Evolutionary conservation across 2,888 invertebrate species (phyloP), one percentile per base, ranked within the genome.

Genomic region (Agonum fuliginosum): DNA sequence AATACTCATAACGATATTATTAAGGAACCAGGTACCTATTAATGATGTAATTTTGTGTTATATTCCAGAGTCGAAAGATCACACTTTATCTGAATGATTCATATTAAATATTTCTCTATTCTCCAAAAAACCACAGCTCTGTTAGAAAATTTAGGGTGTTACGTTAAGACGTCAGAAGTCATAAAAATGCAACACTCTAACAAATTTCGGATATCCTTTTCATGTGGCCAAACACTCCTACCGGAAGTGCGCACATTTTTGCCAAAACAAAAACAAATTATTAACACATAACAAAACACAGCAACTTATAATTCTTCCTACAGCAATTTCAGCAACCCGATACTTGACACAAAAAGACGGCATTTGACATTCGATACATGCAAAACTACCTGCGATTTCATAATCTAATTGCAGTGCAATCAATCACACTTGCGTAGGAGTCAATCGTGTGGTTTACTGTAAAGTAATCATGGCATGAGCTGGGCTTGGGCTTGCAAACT

Each of bases 301-400:
- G 62, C 27, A 27, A 62, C 34, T 72, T 72, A 34, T 72, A 72
- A 51, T 54, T 30, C 72, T 72, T 72, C 72, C 17, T 51, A 30
- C 48, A 37, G 34, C 54, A 72, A 71, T 24, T 27, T 51, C 54
- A 30, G 72, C 19, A 72, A 72, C 20, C 19, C 10, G 72, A 72
- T 72, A 51, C 27, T 14, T 12, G 22, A 22, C 10, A 30, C 30
- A 48, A 34, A 51, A 27, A 62, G 58, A 24, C 24, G 51, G 30
- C 71, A 71, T 24, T 54, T 12, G 72, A 51, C 22, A 73, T 62
- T 73, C 22, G 73, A 73, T 73, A 73, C 62, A 17, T 20, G 62
- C 58, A 43, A 62, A 74, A 67, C 75, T 67, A 75, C 67, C 67
- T 67, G 67, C 51, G 58, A 77, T 77, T 77, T 77, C 77, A 70